Evolutionary conservation across 2,888 invertebrate genomes (phyloP), one percentile per base, ranked within the genome.

Genomic region (Lysandra bellargus): DNA sequence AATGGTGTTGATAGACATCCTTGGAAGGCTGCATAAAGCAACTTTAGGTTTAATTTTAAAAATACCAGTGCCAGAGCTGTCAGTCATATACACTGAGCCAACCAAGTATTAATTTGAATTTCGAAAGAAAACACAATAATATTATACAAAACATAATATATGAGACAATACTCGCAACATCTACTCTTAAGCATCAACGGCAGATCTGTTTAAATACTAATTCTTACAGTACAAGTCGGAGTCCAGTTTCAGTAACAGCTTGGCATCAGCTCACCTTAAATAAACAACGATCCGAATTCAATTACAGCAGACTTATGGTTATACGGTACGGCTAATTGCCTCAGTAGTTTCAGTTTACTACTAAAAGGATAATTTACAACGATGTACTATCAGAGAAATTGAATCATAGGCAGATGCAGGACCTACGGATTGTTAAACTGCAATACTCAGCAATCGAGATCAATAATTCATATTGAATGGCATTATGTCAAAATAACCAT

Each of bases 131-230:
- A 23, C 23, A 23, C 23, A 23, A 23, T 23, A 23, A 23, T 23
- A 23, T 23, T 23, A 7, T 44, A 7, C 0, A 44, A 37, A 37
- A 37, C 4, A 37, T 37, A 37, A 23, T 0, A 23, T 23, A 4
- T 44, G 7, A 7, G 6, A 44, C 49, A 49, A 69, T 69, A 33
- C 14, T 14, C 4, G 69, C 69, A 69, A 37, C 17, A 69, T 69
- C 69, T 69, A 69, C 14, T 5, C 33, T 69, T 9, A 14, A 1
- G 37, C 69, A 69, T 69, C 69, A 1, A 69, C 1, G 44, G n/a
- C 81, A 80, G 80, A 82, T 82, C 82, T 83, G 80, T 82, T 83
- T 83, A 83, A 83, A 83, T 80, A 82, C 82, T 82, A 83, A 83
- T 83, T 83, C 81, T 69, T 78, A 49, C 64, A 69, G 69, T 49